Base-by-base conservation (phyloP, 2,113 vertebrate genomes). In the Takifugu flavidus region DNA sequence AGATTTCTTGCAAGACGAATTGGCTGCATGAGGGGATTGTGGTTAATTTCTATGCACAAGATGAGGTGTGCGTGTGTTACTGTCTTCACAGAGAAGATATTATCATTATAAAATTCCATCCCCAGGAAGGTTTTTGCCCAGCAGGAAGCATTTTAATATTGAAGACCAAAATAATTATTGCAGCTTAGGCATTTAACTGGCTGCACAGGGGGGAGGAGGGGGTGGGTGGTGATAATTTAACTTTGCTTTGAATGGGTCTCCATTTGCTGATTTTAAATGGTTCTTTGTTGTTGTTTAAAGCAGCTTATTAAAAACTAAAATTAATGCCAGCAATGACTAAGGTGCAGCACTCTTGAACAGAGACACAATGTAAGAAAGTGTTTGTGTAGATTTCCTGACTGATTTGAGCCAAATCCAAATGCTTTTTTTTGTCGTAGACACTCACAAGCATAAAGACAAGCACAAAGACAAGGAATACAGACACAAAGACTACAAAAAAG, bases 401-500 rank as follows among this genome's bases (percentile, higher is more conserved):
- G 56, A 43, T 66, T 28, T 51, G 1, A 2, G 20, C 20, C 20
- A 20, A 20, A 20, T 20, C 20, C 20, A 20, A 20, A 44, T 49
- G 49, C 44, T 25, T 25, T 8, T 53, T 74, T 78, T 52, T 62
- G 10, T 67, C 13, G 0, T 50, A 88, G 87, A 83, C 20, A 6
- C 92, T 87, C 94, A 97, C 88, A 98, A 94, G 92, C 94, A 95
- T 80, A 98, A 94, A 92, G 95, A 98, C 84, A 98, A 95, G 91
- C 94, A 95, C 88, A 96, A 94, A 93, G 95, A 98, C 78, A 93
- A 94, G 89, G 95, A 98, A 74, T 94, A 96, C 84, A 90, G 93
- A 80, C 95, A 96, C 86, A 98, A 95, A 93, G 96, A 98, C 70
- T 95, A 98, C 87, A 98, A 95, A 89, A 98, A 94, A 88, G 94